Evolutionary conservation across 2,888 invertebrate genomes (phyloP), one percentile per base, ranked within the genome.

Genomic region (Sarcophaga caerulescens): DNA sequence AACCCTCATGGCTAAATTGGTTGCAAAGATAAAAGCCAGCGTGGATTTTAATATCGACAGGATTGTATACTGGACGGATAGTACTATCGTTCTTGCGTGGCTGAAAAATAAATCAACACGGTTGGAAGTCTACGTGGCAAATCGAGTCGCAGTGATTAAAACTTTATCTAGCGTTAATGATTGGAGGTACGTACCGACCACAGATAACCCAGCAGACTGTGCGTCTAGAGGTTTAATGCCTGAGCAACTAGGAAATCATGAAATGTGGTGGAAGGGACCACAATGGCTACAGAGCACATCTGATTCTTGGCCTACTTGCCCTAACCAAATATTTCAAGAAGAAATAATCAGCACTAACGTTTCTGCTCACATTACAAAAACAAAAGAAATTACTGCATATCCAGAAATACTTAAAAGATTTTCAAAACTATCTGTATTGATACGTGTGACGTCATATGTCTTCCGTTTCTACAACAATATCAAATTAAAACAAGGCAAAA

Each of bases 201-300:
- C 70, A 2, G 70, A 87, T 6, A 90, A 89, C 62, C 88, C 89
- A 1, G 89, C 89, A 1, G 89, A 89, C 69, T 71, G 88, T 1
- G 85, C 88, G 12, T 88, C 89, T 0, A 81, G 89, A 78, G 89
- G 89, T 19, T 8, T 65, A 78, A 4, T 19, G 19, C 88, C 87
- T 10, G 57, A 60, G 4, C 74, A 88, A n/a, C 57, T 84, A 23
- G 11, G 87, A 14, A 47, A 81, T 14, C 59, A 80, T 14, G 59
- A 77, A 17, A 75, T 88, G 5, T 89, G 89, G 89, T 88, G 88
- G 88, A 76, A 82, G 19, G 89, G 89, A 8, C 90, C 89, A 14
- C 21, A 59, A n/a, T 76, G 60, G 60, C 19, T 60, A 5, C 12
- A 60, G 19, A n/a, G n/a, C 0, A 60, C 8, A 17, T 10, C 19